Percentiles rank a stretch among this genome's conserved stretches.
These are phyloP conservation scores for Scrobipalpa atriplicella DNA, from an alignment of 2,888 invertebrate species.

Conservation along the genomic window DNA sequence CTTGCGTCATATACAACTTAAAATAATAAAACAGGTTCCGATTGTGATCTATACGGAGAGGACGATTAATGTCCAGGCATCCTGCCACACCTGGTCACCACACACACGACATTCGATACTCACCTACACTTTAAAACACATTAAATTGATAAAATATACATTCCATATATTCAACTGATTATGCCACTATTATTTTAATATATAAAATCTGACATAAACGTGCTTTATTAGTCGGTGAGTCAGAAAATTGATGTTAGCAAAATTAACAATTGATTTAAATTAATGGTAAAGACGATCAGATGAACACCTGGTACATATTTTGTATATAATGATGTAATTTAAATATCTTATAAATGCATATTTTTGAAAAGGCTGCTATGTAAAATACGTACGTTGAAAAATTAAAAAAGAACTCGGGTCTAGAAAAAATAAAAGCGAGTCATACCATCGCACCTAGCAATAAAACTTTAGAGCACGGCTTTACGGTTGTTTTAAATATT, in stretches of 20 bases:
- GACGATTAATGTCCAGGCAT: conserved; percentile 65
- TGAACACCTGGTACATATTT: conserved; percentile 13
- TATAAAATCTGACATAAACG: conserved; percentile 49
- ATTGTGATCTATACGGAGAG: conserved; percentile 79
- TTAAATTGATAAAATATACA: conserved; percentile 47
- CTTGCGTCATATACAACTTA: conserved; percentile 82
- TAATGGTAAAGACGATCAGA: conserved; percentile 6
- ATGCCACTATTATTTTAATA: conserved; percentile 39
- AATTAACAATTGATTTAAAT: conserved; percentile 10
- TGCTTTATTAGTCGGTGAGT: conserved; percentile 30
- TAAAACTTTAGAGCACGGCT: background rate
- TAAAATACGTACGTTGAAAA: too few relatives aligned
- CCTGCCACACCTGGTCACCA: conserved; percentile 71
- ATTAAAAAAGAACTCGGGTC: background rate
- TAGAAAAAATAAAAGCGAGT: background rate
- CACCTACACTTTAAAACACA: conserved; percentile 15
- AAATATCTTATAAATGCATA: conserved; percentile 1
- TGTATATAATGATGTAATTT: background rate
- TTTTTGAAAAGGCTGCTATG: background rate
- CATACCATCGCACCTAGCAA: background rate
- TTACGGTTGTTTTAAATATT: background rate
- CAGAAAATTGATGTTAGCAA: conserved; percentile 15
- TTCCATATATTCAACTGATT: conserved; percentile 59
- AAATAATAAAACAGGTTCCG: conserved; percentile 81
- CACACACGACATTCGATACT: conserved; percentile 59